phyloP scores from a whole-genome alignment of 2,113 vertebrate species.

The Boulengeromyrus knoepffleri region DNA sequence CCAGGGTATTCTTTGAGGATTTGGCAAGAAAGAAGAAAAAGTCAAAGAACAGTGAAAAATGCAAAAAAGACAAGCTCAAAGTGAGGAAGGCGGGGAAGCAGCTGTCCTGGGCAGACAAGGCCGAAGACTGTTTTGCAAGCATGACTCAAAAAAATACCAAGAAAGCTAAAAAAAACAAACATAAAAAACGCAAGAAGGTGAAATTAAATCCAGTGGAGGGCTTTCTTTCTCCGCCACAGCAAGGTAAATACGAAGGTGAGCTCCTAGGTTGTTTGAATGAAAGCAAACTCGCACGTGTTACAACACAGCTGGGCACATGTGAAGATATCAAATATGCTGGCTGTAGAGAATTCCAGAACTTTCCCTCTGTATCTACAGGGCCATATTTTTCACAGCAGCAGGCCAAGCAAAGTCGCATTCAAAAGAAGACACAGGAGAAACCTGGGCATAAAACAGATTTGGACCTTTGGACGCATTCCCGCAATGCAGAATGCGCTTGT shows the following conservation, averaged over 20 bases:
- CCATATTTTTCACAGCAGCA: neutral
- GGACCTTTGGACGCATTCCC: neutral
- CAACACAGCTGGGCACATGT: neutral
- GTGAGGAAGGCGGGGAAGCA: slow-evolving; percentile 17
- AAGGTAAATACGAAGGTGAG: neutral
- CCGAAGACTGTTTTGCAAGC: slow-evolving; percentile 1
- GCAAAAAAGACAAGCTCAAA: slow-evolving; percentile 6
- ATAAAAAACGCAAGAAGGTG: neutral
- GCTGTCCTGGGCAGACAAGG: neutral
- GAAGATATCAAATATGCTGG: neutral
- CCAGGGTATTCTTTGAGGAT: neutral
- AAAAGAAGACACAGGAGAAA: neutral
- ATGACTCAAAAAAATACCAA: slow-evolving; percentile 33
- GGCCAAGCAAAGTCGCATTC: neutral
- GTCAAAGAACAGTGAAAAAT: slow-evolving; percentile 34
- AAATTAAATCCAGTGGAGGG: neutral
- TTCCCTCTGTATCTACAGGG: neutral
- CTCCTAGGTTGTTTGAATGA: neutral
- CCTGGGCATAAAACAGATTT: neutral
- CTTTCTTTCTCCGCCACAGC: neutral
- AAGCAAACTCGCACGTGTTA: neutral
- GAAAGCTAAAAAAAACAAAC: slow-evolving; percentile 22
- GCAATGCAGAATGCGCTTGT: neutral
- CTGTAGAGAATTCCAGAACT: neutral
- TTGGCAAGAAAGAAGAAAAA: slow-evolving; percentile 34